Conservation (phyloP, 2,113 vertebrate genomes). For the Pterocles burchelli region DNA sequence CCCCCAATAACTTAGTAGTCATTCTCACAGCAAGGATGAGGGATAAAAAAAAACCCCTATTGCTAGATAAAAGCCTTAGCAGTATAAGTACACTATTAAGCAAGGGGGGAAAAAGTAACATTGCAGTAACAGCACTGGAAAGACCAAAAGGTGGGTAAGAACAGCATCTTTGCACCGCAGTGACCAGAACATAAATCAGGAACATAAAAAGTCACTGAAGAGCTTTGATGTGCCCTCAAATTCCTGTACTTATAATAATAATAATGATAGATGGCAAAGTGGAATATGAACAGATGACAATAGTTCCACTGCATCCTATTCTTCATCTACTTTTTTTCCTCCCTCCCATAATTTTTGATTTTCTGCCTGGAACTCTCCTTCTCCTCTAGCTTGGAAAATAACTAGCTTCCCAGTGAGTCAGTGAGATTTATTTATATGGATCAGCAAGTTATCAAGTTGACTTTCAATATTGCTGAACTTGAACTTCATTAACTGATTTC, state of each 20-base stretch:
- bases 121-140: background rate
- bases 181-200: background rate
- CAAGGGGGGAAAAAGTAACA: background rate
- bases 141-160: background rate
- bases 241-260: background rate
- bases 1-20: background rate
- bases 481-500: background rate
- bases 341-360: background rate
- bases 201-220: background rate
- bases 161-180: background rate
- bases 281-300: background rate
- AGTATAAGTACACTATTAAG: fast-evolving
- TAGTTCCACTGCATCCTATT: background rate
- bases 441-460: background rate
- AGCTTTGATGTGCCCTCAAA: background rate
- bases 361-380: background rate
- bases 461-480: background rate
- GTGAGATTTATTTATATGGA: background rate
- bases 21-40: background rate
- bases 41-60: background rate
- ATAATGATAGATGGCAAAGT: background rate
- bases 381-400: background rate
- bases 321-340: background rate
- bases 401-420: background rate
- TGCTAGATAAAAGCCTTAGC: background rate